These are phyloP conservation scores for Physeter macrocephalus DNA, from an alignment of 2,113 vertebrate genomes.

Conservation along the genomic window DNA sequence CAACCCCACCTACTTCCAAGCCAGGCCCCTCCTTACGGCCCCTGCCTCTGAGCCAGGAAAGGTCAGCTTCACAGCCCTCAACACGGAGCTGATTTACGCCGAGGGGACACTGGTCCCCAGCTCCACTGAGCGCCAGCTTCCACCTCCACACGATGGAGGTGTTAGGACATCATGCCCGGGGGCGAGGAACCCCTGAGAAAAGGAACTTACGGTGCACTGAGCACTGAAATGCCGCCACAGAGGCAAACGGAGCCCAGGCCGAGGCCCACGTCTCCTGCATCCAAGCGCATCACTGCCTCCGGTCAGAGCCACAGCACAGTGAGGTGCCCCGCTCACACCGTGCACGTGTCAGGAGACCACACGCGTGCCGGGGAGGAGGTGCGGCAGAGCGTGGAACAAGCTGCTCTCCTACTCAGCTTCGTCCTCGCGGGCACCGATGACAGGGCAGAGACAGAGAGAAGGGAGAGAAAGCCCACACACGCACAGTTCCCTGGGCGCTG, in stretches of 20 bases:
- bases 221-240: background rate
- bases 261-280: background rate
- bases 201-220: accelerated
- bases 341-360: background rate
- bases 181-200: background rate
- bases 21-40: background rate
- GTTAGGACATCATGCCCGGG: background rate
- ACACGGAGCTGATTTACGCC: background rate
- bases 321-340: background rate
- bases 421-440: background rate
- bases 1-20: background rate
- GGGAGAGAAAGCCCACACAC: background rate
- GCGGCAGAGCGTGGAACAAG: accelerated
- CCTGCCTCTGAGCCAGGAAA: background rate
- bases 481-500: too few species aligned
- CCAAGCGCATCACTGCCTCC: background rate
- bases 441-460: background rate
- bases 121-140: background rate
- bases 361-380: accelerated
- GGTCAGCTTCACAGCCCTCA: background rate
- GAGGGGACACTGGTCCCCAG: background rate
- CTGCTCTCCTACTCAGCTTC: background rate
- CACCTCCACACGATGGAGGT: background rate
- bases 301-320: background rate
- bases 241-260: background rate